These are phyloP conservation scores for Aphrophora alni DNA, from an alignment of 2,888 invertebrate species.

Conservation along the genomic window DNA sequence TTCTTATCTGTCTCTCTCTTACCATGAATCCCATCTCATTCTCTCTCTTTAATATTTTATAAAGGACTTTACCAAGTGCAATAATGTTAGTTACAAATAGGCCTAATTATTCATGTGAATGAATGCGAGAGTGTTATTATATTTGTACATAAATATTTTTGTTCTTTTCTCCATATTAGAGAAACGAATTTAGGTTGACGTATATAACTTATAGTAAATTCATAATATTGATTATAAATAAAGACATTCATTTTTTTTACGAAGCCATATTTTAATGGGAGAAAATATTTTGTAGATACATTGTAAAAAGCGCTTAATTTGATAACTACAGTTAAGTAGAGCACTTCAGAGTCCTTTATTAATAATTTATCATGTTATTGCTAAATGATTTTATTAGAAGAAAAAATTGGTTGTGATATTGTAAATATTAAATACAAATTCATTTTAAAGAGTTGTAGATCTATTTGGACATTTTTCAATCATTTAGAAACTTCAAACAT, in stretches of 20 bases:
- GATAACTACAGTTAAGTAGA: slow-evolving; percentile 31
- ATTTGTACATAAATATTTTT: slow-evolving; percentile 30
- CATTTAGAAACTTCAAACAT: neutral
- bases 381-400: slow-evolving; percentile 24
- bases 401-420: slow-evolving; percentile 40
- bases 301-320: slow-evolving; percentile 37
- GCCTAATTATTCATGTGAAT: slow-evolving; percentile 24
- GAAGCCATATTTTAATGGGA: neutral
- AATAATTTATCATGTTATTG: slow-evolving; percentile 30
- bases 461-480: neutral
- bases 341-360: slow-evolving; percentile 29
- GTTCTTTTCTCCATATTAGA: neutral
- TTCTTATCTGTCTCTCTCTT: neutral
- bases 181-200: neutral
- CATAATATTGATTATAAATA: neutral
- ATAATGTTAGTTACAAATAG: slow-evolving; percentile 35
- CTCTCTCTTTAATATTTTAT: neutral
- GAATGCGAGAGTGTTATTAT: slow-evolving; percentile 27
- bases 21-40: neutral
- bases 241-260: neutral
- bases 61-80: slow-evolving; percentile 16
- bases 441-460: neutral
- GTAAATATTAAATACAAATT: slow-evolving; percentile 28
- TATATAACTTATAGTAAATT: neutral
- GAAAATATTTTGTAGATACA: slow-evolving; percentile 29